Conservation (phyloP, 2,113 vertebrate species). For the Sus scrofa region T2T-Sscrofa CM000818.6:117571501-117572000, state of each 20-base stretch:
- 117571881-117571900: background rate
- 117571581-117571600: too few relatives aligned
- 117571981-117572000: background rate
- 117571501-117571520: too few relatives aligned
- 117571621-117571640: too few relatives aligned
- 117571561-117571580: too few relatives aligned
- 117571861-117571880: background rate
- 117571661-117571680: too few relatives aligned
- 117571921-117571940: background rate
- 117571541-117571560: too few relatives aligned
- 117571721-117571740: background rate
- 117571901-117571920: fast-evolving
- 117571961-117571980: background rate
- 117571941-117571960: background rate
- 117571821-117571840: background rate
- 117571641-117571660: too few relatives aligned
- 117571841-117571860: background rate
- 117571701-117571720: background rate
- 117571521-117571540: too few relatives aligned
- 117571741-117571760: background rate
- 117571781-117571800: background rate
- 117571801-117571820: background rate
- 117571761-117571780: background rate
- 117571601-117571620: too few relatives aligned
- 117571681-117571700: too few relatives aligned